Conservation (phyloP, 2,113 vertebrate species). For the Protomyctophum bolini region DNA sequence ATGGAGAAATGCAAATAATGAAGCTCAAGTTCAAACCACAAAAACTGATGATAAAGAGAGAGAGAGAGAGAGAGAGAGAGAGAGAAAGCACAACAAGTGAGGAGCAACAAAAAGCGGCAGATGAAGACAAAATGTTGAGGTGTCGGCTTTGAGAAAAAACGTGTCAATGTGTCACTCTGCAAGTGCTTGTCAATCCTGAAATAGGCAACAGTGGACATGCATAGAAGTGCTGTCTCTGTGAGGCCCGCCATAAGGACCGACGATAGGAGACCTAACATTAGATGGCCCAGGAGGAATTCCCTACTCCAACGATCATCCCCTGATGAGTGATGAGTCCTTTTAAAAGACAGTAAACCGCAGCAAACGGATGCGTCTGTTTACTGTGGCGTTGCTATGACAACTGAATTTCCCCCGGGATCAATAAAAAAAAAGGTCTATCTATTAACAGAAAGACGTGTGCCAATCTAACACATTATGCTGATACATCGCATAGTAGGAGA, state of each 20-base stretch:
- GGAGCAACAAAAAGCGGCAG: neutral
- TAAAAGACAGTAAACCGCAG: no score
- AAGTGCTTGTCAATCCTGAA: slow-evolving; percentile 50
- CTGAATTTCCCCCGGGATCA: no score
- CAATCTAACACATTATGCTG: no score
- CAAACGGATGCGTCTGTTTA: no score
- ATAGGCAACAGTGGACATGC: slow-evolving; percentile 53
- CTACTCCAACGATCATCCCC: slow-evolving; percentile 56
- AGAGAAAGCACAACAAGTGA: neutral
- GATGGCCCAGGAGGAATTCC: slow-evolving; percentile 53
- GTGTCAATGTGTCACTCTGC: slow-evolving; percentile 55
- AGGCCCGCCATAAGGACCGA: slow-evolving; percentile 39
- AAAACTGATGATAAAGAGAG: no score
- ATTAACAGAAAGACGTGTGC: no score
- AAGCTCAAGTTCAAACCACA: no score
- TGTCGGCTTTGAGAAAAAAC: neutral
- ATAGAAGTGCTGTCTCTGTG: no score
- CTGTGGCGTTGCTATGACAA: no score
- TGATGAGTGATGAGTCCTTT: slow-evolving; percentile 23
- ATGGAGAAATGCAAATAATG: no score
- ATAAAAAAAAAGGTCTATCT: no score
- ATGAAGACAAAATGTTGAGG: neutral
- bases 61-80: neutral
- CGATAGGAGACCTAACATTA: slow-evolving; percentile 66
- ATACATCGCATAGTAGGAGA: no score